Evolutionary conservation across 2,113 vertebrate genomes (phyloP).

Genomic region (Crotophaga sulcirostris): DNA sequence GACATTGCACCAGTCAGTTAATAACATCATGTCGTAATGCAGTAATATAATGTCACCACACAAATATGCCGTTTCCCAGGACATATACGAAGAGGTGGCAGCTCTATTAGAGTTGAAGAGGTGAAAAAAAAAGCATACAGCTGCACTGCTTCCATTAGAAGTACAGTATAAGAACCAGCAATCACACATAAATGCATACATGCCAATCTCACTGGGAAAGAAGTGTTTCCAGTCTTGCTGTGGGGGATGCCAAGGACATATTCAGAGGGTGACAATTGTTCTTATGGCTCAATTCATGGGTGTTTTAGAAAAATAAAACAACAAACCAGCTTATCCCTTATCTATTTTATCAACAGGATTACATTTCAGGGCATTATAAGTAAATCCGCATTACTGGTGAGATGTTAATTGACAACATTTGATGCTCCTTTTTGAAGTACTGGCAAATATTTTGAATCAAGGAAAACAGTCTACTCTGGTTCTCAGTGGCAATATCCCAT

Average conservation of each 20-base stretch:
- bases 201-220: background rate
- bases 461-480: constrained; percentile 18
- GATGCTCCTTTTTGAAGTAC: background rate
- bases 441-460: constrained; percentile 1
- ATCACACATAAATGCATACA: background rate
- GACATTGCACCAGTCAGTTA: constrained; percentile 37
- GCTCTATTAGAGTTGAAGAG: background rate
- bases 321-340: background rate
- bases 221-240: background rate
- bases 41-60: constrained; percentile 35
- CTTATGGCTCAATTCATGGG: background rate
- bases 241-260: background rate
- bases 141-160: background rate
- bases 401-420: constrained; percentile 1
- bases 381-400: background rate
- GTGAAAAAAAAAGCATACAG: background rate
- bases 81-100: constrained; percentile 34
- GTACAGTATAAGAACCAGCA: background rate
- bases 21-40: constrained; percentile 20
- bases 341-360: constrained; percentile 9
- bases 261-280: background rate
- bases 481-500: background rate
- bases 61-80: constrained; percentile 19
- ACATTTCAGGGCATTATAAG: background rate
- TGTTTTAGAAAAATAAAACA: background rate